Conservation (phyloP, 2,113 vertebrate genomes). For the Tychaedon coryphoeus region DNA sequence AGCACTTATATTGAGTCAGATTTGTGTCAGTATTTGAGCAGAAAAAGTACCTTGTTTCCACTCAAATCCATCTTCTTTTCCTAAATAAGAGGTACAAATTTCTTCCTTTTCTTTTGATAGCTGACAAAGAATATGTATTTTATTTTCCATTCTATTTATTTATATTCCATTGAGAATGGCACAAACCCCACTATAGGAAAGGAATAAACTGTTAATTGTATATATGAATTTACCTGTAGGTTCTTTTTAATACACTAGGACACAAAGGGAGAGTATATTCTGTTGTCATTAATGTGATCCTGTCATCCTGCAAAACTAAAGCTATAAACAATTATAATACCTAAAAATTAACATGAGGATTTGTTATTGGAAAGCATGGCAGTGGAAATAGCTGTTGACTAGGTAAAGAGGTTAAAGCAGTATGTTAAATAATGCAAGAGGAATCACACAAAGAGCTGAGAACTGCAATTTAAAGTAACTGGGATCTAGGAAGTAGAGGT, state of each 20-base stretch:
- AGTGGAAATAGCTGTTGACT: neutral
- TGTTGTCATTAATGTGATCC: neutral
- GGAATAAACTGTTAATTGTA: neutral
- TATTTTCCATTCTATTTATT: neutral
- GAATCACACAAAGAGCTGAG: neutral
- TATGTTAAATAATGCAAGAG: neutral
- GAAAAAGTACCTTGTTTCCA: neutral
- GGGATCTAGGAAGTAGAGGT: neutral
- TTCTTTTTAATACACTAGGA: neutral
- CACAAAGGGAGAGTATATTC: neutral
- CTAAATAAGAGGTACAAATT: neutral
- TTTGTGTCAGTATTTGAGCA: neutral
- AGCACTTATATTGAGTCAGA: neutral
- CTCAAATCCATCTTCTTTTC: neutral
- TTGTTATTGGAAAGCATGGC: neutral
- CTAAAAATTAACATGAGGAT: neutral
- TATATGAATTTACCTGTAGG: neutral
- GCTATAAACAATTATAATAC: neutral
- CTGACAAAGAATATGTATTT: neutral
- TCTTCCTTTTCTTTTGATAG: neutral
- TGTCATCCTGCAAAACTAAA: neutral
- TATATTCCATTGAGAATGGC: neutral
- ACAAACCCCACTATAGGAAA: neutral
- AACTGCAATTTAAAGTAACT: neutral
- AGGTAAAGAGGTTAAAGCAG: neutral